phyloP scores from a whole-genome alignment of 1,140 invertebrate genomes.

The Colletes gigas region DNA sequence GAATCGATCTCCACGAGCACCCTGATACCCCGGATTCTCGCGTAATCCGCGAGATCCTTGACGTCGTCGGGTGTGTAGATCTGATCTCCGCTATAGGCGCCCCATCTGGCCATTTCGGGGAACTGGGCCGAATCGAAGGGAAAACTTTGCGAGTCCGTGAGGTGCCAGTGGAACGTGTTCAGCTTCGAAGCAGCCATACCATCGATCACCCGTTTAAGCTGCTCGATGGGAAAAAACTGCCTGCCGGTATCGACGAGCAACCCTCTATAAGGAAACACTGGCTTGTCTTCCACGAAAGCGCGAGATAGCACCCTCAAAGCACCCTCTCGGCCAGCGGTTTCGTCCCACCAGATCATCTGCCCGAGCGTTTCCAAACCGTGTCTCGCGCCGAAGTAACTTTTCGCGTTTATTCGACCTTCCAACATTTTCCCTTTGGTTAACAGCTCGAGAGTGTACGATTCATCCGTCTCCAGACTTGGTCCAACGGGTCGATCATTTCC shows the following conservation, averaged over 20 bases:
- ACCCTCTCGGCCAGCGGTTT: slow-evolving; percentile 83
- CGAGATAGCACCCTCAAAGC: slow-evolving; percentile 82
- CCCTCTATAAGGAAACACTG: slow-evolving; percentile 87
- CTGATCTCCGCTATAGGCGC: slow-evolving; percentile 86
- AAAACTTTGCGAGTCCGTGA: slow-evolving; percentile 92
- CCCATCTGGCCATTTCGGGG: slow-evolving; percentile 89
- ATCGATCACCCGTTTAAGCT: slow-evolving; percentile 87
- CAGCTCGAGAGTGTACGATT: slow-evolving; percentile 87
- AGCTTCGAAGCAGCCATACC: slow-evolving; percentile 92
- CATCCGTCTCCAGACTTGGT: slow-evolving; percentile 86
- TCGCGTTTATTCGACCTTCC: slow-evolving; percentile 84
- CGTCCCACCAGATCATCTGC: slow-evolving; percentile 90
- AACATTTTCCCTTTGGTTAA: slow-evolving; percentile 80
- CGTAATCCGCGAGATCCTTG: slow-evolving; percentile 86
- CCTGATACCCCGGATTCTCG: slow-evolving; percentile 86
- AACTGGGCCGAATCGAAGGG: slow-evolving; percentile 87
- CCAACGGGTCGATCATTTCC: slow-evolving; percentile 67
- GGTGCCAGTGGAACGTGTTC: slow-evolving; percentile 94
- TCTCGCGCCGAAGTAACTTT: slow-evolving; percentile 88
- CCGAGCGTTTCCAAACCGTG: slow-evolving; percentile 90
- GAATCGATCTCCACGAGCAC: slow-evolving; percentile 92
- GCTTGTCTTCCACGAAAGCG: slow-evolving; percentile 85
- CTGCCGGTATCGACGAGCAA: slow-evolving; percentile 88
- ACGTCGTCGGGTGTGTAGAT: slow-evolving; percentile 88
- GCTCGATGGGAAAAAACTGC: slow-evolving; percentile 86